Conservation (phyloP, 2,888 invertebrate genomes). For the Pyrgus malvae region DNA sequence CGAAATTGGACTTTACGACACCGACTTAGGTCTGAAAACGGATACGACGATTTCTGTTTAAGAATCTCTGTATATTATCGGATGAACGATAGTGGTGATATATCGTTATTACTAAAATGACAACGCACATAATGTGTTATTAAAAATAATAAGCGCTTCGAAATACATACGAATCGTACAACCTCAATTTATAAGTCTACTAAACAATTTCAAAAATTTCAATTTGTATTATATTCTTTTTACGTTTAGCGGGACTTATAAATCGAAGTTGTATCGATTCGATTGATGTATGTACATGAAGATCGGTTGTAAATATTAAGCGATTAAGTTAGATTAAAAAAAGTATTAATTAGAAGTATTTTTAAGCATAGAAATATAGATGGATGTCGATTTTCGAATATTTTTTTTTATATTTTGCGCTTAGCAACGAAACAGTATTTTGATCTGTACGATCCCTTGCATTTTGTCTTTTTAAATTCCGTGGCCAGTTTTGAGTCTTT, state of each 20-base stretch:
- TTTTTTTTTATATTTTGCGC: slow-evolving; percentile 67
- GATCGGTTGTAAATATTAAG: slow-evolving; percentile 76
- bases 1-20: slow-evolving; percentile 30
- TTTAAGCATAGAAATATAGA: slow-evolving; percentile 60
- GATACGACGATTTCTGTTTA: slow-evolving; percentile 29
- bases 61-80: slow-evolving; percentile 23
- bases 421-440: slow-evolving; percentile 77
- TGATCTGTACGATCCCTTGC: slow-evolving; percentile 34
- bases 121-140: slow-evolving; percentile 14
- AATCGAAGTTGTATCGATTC: neutral
- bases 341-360: slow-evolving; percentile 69
- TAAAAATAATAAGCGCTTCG: neutral
- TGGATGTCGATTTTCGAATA: slow-evolving; percentile 59
- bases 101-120: slow-evolving; percentile 18
- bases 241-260: neutral
- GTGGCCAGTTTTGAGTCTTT: slow-evolving; percentile 56
- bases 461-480: slow-evolving; percentile 29
- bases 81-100: slow-evolving; percentile 8
- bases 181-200: neutral
- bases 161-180: neutral
- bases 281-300: no score
- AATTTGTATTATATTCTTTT: slow-evolving; percentile 18
- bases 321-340: slow-evolving; percentile 37
- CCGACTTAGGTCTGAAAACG: slow-evolving; percentile 26
- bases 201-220: slow-evolving; percentile 2